Evolutionary conservation across 2,888 invertebrate genomes (phyloP).

Genomic region (Cylindroiulus punctatus): DNA sequence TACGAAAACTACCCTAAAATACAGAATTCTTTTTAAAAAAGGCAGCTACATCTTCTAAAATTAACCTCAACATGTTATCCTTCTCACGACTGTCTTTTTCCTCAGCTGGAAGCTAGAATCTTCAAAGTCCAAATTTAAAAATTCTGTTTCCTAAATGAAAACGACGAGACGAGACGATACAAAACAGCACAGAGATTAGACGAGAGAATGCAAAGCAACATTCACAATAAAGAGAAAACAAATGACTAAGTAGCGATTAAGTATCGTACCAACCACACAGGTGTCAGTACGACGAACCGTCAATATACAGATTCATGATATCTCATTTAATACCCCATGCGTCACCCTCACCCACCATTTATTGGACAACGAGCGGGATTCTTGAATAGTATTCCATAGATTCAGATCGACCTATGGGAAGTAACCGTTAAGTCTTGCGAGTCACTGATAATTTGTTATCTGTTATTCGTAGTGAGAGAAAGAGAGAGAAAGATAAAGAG

Average conservation of each 20-base stretch:
- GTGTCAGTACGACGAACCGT: conserved; percentile 16
- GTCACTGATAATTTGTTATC: conserved; percentile 34
- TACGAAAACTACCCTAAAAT: too few species aligned
- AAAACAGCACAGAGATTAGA: neutral
- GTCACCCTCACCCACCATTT: conserved; percentile 31
- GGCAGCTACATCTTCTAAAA: neutral
- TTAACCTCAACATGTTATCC: neutral
- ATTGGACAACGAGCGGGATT: conserved; percentile 20
- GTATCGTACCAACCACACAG: neutral
- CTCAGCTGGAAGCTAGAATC: neutral
- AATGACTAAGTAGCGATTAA: neutral
- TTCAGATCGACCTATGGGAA: conserved; percentile 21
- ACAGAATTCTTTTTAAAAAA: neutral
- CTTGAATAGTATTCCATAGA: conserved; percentile 14
- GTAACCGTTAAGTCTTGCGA: neutral
- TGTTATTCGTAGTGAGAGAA: neutral
- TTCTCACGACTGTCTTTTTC: neutral
- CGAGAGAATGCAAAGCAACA: neutral
- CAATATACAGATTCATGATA: conserved; percentile 45
- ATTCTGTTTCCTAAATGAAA: conserved; percentile 18
- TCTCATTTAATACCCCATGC: conserved; percentile 43
- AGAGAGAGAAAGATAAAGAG: neutral
- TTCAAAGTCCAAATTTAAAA: conserved; percentile 3
- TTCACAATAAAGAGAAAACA: neutral
- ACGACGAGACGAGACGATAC: neutral